Conservation (phyloP, 1,140 invertebrate genomes). For the Tetragnatha versicolor region DNA sequence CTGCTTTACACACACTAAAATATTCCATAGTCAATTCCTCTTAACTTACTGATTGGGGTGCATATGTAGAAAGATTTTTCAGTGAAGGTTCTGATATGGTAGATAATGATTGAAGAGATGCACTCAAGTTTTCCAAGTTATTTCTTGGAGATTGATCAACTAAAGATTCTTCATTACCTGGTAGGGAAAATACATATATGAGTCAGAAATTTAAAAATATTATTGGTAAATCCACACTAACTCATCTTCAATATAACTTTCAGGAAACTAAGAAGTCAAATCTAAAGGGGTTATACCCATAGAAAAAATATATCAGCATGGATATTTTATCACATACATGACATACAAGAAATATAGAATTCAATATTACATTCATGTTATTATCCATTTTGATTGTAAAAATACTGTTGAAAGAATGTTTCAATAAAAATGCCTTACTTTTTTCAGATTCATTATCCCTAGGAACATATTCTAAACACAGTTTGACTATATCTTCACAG, state of each 20-base stretch:
- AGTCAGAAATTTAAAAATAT: too few relatives aligned
- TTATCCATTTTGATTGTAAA: background rate
- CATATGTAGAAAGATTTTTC: conserved; percentile 20
- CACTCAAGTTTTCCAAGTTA: conserved; percentile 14
- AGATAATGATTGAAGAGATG: conserved; percentile 28
- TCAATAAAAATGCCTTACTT: conserved; percentile 6
- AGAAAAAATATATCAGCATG: too few relatives aligned
- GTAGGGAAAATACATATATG: background rate
- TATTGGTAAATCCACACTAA: too few relatives aligned
- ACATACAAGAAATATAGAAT: background rate
- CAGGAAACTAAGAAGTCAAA: too few relatives aligned
- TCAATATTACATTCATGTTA: background rate
- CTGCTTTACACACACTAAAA: too few relatives aligned
- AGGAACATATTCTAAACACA: conserved; percentile 7
- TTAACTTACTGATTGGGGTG: conserved; percentile 17
- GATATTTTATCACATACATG: background rate
- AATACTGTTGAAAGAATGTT: too few relatives aligned
- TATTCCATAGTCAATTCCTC: too few relatives aligned
- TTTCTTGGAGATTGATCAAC: conserved; percentile 1
- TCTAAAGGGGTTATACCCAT: too few relatives aligned
- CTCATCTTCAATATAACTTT: too few relatives aligned
- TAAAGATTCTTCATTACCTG: background rate
- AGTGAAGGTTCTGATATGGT: conserved; percentile 5
- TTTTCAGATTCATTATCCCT: conserved; percentile 33
- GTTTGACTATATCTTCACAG: conserved; percentile 65